Base-by-base conservation (phyloP, 2,888 invertebrate species). In the Eugnorisma glareosa region DNA sequence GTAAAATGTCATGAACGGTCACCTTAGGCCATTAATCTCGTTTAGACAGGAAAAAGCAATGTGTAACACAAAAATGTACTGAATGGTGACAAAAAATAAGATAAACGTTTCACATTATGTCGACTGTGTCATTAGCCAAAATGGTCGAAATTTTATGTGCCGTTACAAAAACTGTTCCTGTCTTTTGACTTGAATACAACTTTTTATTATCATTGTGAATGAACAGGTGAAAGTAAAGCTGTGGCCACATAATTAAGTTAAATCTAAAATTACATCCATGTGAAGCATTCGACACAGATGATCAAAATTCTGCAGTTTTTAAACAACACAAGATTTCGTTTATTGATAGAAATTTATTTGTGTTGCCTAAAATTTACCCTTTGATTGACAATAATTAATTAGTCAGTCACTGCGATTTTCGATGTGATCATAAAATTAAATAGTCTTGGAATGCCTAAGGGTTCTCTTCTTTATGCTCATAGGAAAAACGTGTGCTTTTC, bases 121-220 rank as follows among this genome's bases (percentile, higher is more conserved):
- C 72, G 83, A 82, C 81, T 76, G 70, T 85, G 89, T 89, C 91
- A 91, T 92, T 90, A 91, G 80, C 74, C 76, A 86, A 85, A 90
- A 90, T 83, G 86, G 68, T 84, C 83, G 88, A 89, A 88, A 91
- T 90, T 88, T 81, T 70, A 83, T 84, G 84, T 90, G 78, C 92
- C 90, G 92, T 92, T 92, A 92, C 77, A 84, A 87, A 89, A 91
- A 89, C 85, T 89, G 89, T 89, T 85, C 82, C 85, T 84, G 86
- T 78, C 83, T 85, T 84, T 85, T 82, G 67, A 79, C 77, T 81
- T 77, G 71, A 80, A 82, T 79, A 80, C 67, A 72, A 75, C 75
- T 86, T 82, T 85, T 75, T 81, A 85, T 75, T 79, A 79, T 86
- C 70, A 70, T 83, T 82, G 72, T 86, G 73, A 67, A 75, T 74